Conservation (phyloP, 2,113 vertebrate genomes). For the Neogobius melanostomus region DNA sequence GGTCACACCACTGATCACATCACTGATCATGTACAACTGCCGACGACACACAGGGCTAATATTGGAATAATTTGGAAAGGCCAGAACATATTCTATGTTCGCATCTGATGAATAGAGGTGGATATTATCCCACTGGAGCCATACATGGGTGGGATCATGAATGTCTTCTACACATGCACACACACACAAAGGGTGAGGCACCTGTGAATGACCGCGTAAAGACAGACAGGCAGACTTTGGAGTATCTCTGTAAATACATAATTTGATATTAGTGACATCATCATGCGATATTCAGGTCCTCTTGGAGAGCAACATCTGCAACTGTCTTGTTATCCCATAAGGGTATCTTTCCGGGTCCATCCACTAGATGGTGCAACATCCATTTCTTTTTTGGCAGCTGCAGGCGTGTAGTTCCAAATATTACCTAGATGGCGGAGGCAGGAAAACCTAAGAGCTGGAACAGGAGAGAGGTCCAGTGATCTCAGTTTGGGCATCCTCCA, state of each 20-base stretch:
- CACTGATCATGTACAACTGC: slow-evolving; percentile 65
- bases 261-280: slow-evolving; percentile 76
- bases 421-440: slow-evolving; percentile 40
- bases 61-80: slow-evolving; percentile 56
- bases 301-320: slow-evolving; percentile 40
- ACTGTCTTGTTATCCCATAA: slow-evolving; percentile 16
- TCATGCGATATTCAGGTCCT: slow-evolving; percentile 76
- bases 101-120: slow-evolving; percentile 39
- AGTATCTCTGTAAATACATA: slow-evolving; percentile 74
- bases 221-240: slow-evolving; percentile 76
- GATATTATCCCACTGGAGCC: slow-evolving; percentile 18
- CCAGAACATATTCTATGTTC: slow-evolving; percentile 42
- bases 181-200: slow-evolving; percentile 72
- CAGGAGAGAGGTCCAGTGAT: slow-evolving; percentile 27
- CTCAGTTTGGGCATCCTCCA: slow-evolving; percentile 17
- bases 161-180: slow-evolving; percentile 59
- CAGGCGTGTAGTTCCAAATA: slow-evolving; percentile 23
- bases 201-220: slow-evolving; percentile 71
- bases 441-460: slow-evolving; percentile 39
- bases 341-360: slow-evolving; percentile 25
- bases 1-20: slow-evolving; percentile 43
- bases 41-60: slow-evolving; percentile 57
- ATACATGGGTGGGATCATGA: slow-evolving; percentile 27
- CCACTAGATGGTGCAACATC: slow-evolving; percentile 60
- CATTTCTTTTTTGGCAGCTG: slow-evolving; percentile 21